These are phyloP conservation scores for Microctonus hyperodae DNA, from an alignment of 2,888 invertebrate genomes.

Conservation along the genomic window DNA sequence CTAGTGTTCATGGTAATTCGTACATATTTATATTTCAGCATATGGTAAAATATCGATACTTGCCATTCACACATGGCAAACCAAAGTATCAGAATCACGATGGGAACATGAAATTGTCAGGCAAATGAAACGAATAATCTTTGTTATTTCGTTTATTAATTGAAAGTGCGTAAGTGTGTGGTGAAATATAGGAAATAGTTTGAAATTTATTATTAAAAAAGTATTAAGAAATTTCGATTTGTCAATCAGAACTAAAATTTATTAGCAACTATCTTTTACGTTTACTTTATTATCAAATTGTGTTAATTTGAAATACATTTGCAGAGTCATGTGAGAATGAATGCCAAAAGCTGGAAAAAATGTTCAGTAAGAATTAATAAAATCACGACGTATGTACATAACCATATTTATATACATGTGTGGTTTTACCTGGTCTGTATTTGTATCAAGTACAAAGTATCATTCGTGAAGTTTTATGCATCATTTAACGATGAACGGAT, in stretches of 20 bases:
- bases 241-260: neutral
- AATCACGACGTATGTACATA: too few species aligned
- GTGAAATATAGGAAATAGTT: conserved; percentile 46
- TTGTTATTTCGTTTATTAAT: conserved; percentile 43
- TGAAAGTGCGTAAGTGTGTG: conserved; percentile 50
- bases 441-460: conserved; percentile 63
- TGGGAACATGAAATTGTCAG: conserved; percentile 57
- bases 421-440: conserved; percentile 58
- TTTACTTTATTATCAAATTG: too few species aligned
- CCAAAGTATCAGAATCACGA: conserved; percentile 85
- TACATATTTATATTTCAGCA: conserved; percentile 75
- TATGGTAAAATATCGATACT: conserved; percentile 99
- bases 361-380: conserved; percentile 9
- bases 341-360: neutral
- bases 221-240: conserved; percentile 7
- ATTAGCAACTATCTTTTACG: too few species aligned
- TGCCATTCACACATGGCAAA: conserved; percentile 98
- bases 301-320: too few species aligned
- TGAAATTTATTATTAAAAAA: conserved; percentile 11
- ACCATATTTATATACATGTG: conserved; percentile 37
- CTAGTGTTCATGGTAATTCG: conserved; percentile 2
- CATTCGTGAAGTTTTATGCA: conserved; percentile 53
- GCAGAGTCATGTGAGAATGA: neutral
- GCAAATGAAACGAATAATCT: conserved; percentile 52
- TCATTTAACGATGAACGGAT: conserved; percentile 36